phyloP scores from a whole-genome alignment of 2,797 vertebrate species.

The Limosa lapponica region DNA sequence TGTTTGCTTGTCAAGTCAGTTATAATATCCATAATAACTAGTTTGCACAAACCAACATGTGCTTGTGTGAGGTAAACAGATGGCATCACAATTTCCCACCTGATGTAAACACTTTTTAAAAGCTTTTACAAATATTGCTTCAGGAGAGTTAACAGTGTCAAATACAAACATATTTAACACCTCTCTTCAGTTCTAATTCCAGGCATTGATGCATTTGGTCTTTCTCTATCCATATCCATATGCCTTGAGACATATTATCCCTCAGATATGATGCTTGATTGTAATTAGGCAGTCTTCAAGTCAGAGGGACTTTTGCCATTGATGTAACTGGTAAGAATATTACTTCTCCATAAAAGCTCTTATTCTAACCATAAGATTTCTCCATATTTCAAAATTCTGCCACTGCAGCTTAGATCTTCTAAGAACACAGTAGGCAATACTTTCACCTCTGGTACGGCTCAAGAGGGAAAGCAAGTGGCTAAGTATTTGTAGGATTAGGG shows the following conservation, averaged over 20 bases:
- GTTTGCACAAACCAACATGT: neutral
- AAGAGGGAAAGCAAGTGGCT: neutral
- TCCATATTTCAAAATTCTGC: neutral
- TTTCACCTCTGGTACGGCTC: neutral
- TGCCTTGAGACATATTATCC: neutral
- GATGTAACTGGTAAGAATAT: neutral
- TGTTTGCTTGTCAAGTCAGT: slow-evolving; percentile 11
- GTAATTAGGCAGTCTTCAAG: neutral
- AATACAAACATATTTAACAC: neutral
- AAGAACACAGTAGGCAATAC: neutral
- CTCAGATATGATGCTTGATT: neutral
- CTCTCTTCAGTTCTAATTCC: neutral
- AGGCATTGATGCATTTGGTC: neutral
- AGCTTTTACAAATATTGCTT: neutral
- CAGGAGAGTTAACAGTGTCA: neutral
- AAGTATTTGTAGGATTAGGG: neutral
- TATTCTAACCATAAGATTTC: neutral
- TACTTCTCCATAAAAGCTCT: neutral
- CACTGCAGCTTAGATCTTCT: neutral
- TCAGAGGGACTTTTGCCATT: neutral
- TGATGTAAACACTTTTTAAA: neutral
- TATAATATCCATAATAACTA: neutral
- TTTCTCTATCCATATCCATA: neutral
- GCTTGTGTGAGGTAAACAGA: slow-evolving; percentile 21
- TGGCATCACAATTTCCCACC: neutral